Evolutionary conservation across 2,113 vertebrate species (phyloP), one percentile per base, ranked within the genome.

Genomic region (Scalopus aquaticus): DNA sequence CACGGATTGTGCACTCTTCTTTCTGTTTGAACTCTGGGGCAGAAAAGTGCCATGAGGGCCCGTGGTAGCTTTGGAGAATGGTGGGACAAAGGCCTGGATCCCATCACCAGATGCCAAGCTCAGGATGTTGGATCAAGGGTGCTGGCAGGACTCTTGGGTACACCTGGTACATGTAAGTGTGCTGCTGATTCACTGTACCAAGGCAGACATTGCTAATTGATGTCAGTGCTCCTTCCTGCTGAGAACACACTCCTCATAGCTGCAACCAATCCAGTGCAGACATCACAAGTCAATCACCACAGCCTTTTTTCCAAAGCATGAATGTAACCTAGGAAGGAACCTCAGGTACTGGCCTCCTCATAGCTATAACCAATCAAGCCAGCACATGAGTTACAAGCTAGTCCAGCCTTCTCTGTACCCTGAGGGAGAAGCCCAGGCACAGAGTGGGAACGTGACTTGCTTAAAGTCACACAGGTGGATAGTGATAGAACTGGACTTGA

Each of bases 11-110:
- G 97, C 98, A 99, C 95, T 99, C 99, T 91, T 99, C 99, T 4
- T 99, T 99, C 96, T 99, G 99, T 22, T 99, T 99, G 97, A 99
- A 99, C 97, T 99, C 99, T 99, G 98, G 69, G 86, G 46, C 94
- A 95, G 97, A 24, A 95, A 96, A 42, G 62, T 32, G 19, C 73
- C 17, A 39, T 86, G 79, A 79, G 90, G 58, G 49, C 76, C 62
- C 46, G n/a, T 92, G 20, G n/a, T 13, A 42, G 85, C 42, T 24
- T 16, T 90, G 76, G 70, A 67, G 82, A 85, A 90, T 0, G 8
- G 78, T 12, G 77, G 42, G 56, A 96, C 88, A 39, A 62, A 92
- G 8, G 24, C 44, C 73, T n/a, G 10, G 5, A 17, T 46, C 20
- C 91, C n/a, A 17, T 91, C 69, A 37, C 49, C 76, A 82, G 62